Evolutionary conservation across 2,888 invertebrate species (phyloP), one percentile per base, ranked within the genome.

Genomic region (Hirtodrosophila confusa): DNA sequence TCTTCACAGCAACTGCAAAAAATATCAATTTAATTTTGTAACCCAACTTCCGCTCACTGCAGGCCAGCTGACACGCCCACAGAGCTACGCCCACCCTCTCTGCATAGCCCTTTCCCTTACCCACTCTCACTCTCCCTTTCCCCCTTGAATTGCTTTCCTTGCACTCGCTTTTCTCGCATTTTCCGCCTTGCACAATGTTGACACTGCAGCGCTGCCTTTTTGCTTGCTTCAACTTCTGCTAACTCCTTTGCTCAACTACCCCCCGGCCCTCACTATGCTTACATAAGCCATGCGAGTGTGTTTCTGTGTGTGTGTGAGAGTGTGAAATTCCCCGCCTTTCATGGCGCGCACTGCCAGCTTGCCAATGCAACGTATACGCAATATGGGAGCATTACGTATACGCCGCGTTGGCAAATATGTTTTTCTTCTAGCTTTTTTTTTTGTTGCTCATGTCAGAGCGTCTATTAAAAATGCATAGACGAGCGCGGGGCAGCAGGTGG

Each of bases 11-110:
- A 48, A 60, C 40, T 51, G 47, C 56, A 65, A 55, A 63, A 57
- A 80, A 80, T 85, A 85, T 88, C 87, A 85, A 85, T 85, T 85
- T 85, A 88, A 85, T 85, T 85, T 85, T 85, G 85, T 85, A 87
- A 85, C 85, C 87, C 74, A 87, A 86, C 87, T 88, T 88, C 86
- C 88, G 85, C 69, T 75, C 48, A 57, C 65, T 84, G 77, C 69
- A 70, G 75, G 27, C 56, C 48, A 48, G 45, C 66, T 60, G 75
- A 56, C 78, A 80, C 75, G 70, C 82, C 74, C 73, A 61, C 62
- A 41, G 31, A 17, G 29, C 62, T 37, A 12, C 33, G 49, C 12
- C 36, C 7, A 10, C 24, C 8, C 31, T 8, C 36, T 9, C 5
- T 2, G 7, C 27, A 7, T 48, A 36, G 7, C 36, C 24, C 24